Base-by-base conservation (phyloP, 2,888 invertebrate species). In the Agriopis leucophaearia region DNA sequence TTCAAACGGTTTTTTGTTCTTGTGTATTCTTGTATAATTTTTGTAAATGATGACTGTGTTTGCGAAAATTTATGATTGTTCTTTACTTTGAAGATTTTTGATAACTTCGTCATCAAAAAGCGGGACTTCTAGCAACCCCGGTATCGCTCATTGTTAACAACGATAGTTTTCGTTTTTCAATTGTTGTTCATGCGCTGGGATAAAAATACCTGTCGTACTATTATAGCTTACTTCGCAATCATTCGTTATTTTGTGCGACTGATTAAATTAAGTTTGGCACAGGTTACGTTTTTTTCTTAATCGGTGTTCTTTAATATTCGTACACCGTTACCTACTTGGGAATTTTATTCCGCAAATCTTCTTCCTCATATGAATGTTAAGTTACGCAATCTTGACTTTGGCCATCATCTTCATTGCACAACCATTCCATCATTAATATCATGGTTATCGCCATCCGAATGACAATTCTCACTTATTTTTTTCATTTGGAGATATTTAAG, bases 221-320 rank as follows among this genome's bases (percentile, higher is more conserved):
- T 59, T 27, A 51, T 38, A 50, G 47, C n/a, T 38, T 13, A 18
- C 15, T 52, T 44, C 36, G 44, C 13, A 45, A 16, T 61, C 8
- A 16, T 52, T 35, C 6, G 44, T 52, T 52, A 45, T 61, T 36
- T 36, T 50, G 50, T 40, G 56, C 42, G 42, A 42, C 16, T 57
- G 45, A 38, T 58, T 36, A 58, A 51, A 45, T 58, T 45, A 51
- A 15, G 51, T 57, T 64, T 51, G 64, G 57, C 57, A 36, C n/a
- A 38, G 51, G 27, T 27, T 44, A 10, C 42, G 12, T 51, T 48
- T 58, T 58, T n/a, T 7, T 54, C 52, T 38, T 38, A 16, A 52
- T 58, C 57, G 52, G 12, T 18, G 38, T 51, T 58, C n/a, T 51
- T 12, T 36, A 64, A 64, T 50, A 51, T 18, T 44, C 64, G 44